Base-by-base conservation (phyloP, 2,888 invertebrate genomes). In the Ctena decussata region DNA sequence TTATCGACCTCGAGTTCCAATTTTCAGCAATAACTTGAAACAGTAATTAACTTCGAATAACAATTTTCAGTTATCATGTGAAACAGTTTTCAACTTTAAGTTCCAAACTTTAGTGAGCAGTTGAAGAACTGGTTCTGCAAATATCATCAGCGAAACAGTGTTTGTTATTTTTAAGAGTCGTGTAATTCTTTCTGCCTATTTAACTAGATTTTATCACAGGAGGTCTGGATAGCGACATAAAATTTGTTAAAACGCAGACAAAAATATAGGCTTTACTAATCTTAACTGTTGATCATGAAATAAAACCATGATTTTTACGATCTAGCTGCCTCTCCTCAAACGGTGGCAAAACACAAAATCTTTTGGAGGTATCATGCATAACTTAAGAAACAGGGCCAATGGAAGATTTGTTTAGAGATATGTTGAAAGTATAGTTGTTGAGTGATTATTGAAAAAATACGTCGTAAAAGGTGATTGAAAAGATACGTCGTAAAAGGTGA, bases 211-310 rank as follows among this genome's bases (percentile, higher is more conserved):
- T 65, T 65, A 65, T 65, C 35, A 65, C 65, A 3, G 65, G 65
- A n/a, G 65, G 65, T 65, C 65, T 35, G 65, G 18, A 18, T 32
- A 35, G 21, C 32, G 65, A 65, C 30, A 65, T 65, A 11, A 65
- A 65, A 65, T 18, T 32, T 65, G 65, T 65, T 65, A 35, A 35
- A 65, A 65, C 12, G 65, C 35, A 65, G 65, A 65, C 65, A 65
- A 65, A 65, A 65, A 30, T 35, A 65, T 65, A 65, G 65, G 65
- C 35, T 65, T 65, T 65, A 18, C 35, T 84, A 87, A 88, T 86
- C 85, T 86, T 88, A 86, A 86, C 79, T 84, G 84, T 83, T 24
- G 46, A 88, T 86, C 88, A 74, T 12, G 81, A 80, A 80, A 88
- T 88, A 86, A 88, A 87, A 87, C 79, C 49, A 77, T 35, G 57